Conservation (phyloP, 2,888 invertebrate genomes). For the Dioctria linearis region DNA sequence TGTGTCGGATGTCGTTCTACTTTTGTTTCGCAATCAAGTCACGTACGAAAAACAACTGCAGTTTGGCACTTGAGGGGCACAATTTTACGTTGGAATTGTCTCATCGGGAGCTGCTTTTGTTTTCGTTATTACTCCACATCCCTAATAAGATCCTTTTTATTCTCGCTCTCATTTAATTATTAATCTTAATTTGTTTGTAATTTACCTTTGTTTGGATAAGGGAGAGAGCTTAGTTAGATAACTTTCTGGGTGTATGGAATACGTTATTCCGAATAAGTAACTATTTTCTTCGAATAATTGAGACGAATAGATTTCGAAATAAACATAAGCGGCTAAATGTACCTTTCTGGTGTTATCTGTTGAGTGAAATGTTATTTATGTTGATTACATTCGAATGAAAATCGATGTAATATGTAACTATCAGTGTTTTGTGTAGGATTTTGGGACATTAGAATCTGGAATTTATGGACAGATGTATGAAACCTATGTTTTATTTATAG, state of each 20-base stretch:
- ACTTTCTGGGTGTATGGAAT: constrained; percentile 1
- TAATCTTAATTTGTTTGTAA: constrained; percentile 45
- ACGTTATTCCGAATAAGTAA: not conserved
- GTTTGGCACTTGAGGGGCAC: constrained; percentile 55
- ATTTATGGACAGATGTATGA: too few relatives aligned
- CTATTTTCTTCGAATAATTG: not conserved
- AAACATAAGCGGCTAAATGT: not conserved
- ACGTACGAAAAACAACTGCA: constrained; percentile 55
- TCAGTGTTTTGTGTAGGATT: too few relatives aligned
- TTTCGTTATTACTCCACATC: constrained; percentile 17
- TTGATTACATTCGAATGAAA: too few relatives aligned
- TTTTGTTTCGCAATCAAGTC: constrained; percentile 41
- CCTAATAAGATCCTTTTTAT: constrained; percentile 45
- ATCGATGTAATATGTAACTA: too few relatives aligned
- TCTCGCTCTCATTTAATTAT: constrained; percentile 37
- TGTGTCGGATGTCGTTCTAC: not conserved
- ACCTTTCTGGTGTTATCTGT: not conserved
- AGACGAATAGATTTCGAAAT: not conserved
- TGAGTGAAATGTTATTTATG: too few relatives aligned
- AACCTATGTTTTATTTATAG: too few relatives aligned
- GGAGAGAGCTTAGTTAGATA: not conserved
- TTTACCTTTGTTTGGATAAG: constrained; percentile 5
- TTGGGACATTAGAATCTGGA: too few relatives aligned
- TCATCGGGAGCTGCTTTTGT: constrained; percentile 40
- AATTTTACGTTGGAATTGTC: constrained; percentile 51